Base-by-base conservation (phyloP, 37 sponge, comb jelly and placozoan genomes). In the Ephydatia muelleri region DNA sequence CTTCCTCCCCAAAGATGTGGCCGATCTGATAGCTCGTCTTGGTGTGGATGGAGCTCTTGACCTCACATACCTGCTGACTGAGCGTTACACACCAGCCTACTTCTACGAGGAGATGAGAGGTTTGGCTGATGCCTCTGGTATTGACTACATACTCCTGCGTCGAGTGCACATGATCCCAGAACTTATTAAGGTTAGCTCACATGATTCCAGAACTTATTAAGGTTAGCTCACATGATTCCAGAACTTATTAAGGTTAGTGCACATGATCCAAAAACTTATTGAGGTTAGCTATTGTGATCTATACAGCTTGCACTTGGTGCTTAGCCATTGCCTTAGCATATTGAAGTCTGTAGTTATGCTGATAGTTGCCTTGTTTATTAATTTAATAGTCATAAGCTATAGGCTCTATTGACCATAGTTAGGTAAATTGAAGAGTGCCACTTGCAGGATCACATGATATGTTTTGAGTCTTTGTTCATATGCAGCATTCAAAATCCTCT, bases 121-220 rank as follows among this genome's bases (percentile, higher is more conserved):
- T 49, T 67, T 91, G 27, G 75, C 91, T 21, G 87, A 91, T 64
- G 86, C 67, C 0, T 68, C 82, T 79, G 91, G 83, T 25, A 49
- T 91, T 30, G 82, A 82, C 72, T 86, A 86, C 68, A 77, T 68
- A 8, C 23, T 72, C 14, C 80, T 91, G 23, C 79, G 75, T 9
- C 49, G 87, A 34, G 67, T 86, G 35, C 91, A 91, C 87, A 86
- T 86, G 87, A 31, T 91, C 36, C 91, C 91, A 5, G 91, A 91
- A 67, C 87, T 91, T 0, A 57, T 91, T 38, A 91, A 91, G 80
- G 88, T 82, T 38, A 19, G 67, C 37, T 2, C 27, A 3, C 27
- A 70, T 31, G 29, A 31, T 91, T 27, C 91, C 91, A 5, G 91
- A 31, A 9, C 31, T 32, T 70, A 43, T 43, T 43, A 43, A 43